Base-by-base conservation (phyloP, 1,140 invertebrate species). In the Physella acuta region DNA sequence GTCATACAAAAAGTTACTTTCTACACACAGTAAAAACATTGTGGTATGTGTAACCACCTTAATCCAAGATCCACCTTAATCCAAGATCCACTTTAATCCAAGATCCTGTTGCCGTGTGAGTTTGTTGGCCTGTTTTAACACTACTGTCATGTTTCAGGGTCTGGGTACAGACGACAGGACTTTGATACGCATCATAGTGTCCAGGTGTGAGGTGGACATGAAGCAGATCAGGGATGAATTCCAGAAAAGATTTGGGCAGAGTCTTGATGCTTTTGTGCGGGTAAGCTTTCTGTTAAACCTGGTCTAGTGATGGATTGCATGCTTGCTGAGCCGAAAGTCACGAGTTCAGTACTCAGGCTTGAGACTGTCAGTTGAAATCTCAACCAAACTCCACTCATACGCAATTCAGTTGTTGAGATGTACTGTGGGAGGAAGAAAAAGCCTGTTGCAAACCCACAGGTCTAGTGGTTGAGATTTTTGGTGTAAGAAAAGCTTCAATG, bases 171-270 rank as follows among this genome's bases (percentile, higher is more conserved):
- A 88, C 71, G 87, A 88, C 70, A 79, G 72, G 26, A 83, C 81
- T 1, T 69, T 85, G 71, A 79, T 84, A 33, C 73, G 85, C 24
- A 74, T 85, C 28, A 72, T 88, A 67, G 85, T 88, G 16, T 83
- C 84, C 0, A 69, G 84, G 39, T 81, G 82, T 71, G 88, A 88
- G 73, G 79, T 87, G 0, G 87, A 88, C 76, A 86, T 88, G 87
- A 83, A 80, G 33, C 86, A 88, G 74, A 88, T 88, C 58, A 87
- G 88, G 72, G 74, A 82, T 31, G 85, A 83, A 52, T 88, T 86
- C 75, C 82, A 87, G 71, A 80, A 74, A 24, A 69, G 74, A 31
- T 85, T 79, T 74, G 74, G 76, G 4, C 74, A 84, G 62, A 61
- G 75, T 11, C 67, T 85, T 63, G 82, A 79, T 37, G 68, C 72